A percentile compares a stretch with the other conserved stretches of the same genome.
Conservation (phyloP, 2,797 vertebrate species). For the Muscicapa comitata region DNA sequence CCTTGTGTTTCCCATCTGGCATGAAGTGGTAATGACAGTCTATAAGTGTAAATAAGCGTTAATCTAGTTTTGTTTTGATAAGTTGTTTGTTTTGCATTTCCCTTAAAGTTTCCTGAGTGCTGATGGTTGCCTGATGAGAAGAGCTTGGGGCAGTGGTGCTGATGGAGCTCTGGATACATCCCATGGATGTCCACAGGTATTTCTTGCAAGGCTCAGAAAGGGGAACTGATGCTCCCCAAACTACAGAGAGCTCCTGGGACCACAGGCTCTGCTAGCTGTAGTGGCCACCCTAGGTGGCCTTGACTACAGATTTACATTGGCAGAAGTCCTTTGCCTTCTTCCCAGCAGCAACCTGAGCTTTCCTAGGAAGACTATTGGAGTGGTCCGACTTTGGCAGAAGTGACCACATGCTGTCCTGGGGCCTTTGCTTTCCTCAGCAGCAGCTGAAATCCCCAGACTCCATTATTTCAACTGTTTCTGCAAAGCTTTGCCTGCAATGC, state of each 20-base stretch:
- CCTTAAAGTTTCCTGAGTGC: not conserved
- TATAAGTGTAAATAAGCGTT: not conserved
- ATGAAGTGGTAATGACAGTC: not conserved
- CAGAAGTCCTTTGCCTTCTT: not conserved
- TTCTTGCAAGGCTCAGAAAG: not conserved
- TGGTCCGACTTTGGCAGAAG: not conserved
- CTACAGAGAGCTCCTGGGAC: not conserved
- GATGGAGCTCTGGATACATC: not conserved
- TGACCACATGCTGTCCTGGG: accelerated
- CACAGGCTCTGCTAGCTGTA: not conserved
- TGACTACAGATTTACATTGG: not conserved
- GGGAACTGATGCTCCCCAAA: not conserved
- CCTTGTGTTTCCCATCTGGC: not conserved
- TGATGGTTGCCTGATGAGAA: not conserved
- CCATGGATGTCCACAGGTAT: accelerated
- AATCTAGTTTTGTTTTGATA: not conserved
- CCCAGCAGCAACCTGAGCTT: not conserved
- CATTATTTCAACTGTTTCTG: not conserved
- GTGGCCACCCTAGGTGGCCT: no score
- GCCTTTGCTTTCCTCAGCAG: not conserved
- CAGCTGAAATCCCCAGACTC: not conserved
- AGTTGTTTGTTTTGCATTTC: not conserved
- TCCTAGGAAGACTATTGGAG: not conserved
- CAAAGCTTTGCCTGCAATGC: not conserved
- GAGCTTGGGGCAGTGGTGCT: not conserved